phyloP scores from a whole-genome alignment of 1,140 invertebrate species.

The Druon quercuslanigerum region DNA sequence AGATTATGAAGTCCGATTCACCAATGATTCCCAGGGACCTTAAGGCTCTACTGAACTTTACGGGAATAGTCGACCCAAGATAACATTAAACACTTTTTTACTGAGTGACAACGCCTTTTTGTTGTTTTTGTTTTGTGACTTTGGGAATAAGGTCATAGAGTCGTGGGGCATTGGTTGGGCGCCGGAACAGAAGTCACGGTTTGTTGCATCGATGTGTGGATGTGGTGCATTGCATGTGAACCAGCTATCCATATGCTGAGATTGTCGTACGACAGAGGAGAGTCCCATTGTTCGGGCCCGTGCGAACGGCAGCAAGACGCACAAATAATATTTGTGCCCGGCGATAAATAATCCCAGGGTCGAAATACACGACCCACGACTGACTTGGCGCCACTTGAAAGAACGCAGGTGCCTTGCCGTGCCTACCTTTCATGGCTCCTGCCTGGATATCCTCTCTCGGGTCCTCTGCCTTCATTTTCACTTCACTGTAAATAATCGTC shows the following conservation, averaged over 20 bases:
- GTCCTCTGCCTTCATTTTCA: not conserved
- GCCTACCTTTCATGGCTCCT: not conserved
- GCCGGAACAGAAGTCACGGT: constrained; percentile 65
- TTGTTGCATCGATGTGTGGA: constrained; percentile 54
- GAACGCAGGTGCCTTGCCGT: constrained; percentile 33
- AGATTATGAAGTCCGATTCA: too few relatives aligned
- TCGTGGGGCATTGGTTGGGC: constrained; percentile 48
- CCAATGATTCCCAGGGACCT: too few relatives aligned
- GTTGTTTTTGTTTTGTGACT: constrained; percentile 41
- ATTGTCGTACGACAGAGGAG: constrained; percentile 57
- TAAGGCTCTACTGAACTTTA: not conserved
- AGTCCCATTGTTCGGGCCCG: constrained; percentile 59
- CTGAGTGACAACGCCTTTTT: constrained; percentile 18
- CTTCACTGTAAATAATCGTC: not conserved
- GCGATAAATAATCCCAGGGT: constrained; percentile 48
- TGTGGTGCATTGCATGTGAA: constrained; percentile 51
- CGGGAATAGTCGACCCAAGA: not conserved
- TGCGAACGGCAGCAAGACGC: constrained; percentile 51
- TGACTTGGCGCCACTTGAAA: constrained; percentile 39
- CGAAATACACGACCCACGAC: constrained; percentile 42
- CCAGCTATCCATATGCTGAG: constrained; percentile 54
- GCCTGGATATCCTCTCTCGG: not conserved
- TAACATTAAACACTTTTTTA: not conserved
- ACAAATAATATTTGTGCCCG: constrained; percentile 49
- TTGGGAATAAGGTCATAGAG: constrained; percentile 35